Evolutionary conservation across 1,140 invertebrate species (phyloP).

Genomic region (Ceratina calcarata): DNA sequence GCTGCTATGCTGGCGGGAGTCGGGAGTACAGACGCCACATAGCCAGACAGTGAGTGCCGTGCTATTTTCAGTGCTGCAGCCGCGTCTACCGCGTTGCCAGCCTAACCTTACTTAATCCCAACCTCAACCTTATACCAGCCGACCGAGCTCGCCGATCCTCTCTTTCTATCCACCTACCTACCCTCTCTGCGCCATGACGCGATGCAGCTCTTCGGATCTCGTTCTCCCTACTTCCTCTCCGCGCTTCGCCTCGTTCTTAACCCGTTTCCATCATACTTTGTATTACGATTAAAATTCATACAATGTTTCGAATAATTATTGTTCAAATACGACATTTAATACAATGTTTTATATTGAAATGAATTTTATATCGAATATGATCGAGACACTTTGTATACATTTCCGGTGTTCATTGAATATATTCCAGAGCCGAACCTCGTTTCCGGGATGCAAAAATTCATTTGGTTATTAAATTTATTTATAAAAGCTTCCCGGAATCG

Average conservation of each 20-base stretch:
- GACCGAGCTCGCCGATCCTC: background rate
- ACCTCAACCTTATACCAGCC: slow-evolving; percentile 59
- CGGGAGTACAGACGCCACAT: slow-evolving; percentile 70
- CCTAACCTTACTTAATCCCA: slow-evolving; percentile 62
- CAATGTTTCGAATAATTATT: too few relatives aligned
- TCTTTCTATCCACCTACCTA: background rate
- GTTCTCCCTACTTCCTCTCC: background rate
- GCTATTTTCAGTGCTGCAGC: slow-evolving; percentile 71
- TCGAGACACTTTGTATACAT: too few relatives aligned
- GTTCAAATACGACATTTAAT: too few relatives aligned
- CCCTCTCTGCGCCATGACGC: background rate
- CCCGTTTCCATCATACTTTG: background rate
- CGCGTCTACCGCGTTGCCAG: slow-evolving; percentile 49
- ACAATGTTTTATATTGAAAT: too few relatives aligned
- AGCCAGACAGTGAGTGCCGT: slow-evolving; percentile 75
- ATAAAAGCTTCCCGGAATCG: too few relatives aligned
- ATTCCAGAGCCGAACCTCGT: too few relatives aligned
- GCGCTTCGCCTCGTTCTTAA: background rate
- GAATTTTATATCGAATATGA: too few relatives aligned
- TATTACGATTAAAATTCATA: too few relatives aligned
- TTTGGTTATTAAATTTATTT: too few relatives aligned
- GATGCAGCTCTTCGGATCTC: background rate
- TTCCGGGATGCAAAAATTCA: too few relatives aligned
- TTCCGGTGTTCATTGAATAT: too few relatives aligned
- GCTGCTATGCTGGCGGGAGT: slow-evolving; percentile 40